Evolutionary conservation across 2,888 invertebrate genomes (phyloP), one percentile per base, ranked within the genome.

Genomic region (Ormyrus pomaceus): DNA sequence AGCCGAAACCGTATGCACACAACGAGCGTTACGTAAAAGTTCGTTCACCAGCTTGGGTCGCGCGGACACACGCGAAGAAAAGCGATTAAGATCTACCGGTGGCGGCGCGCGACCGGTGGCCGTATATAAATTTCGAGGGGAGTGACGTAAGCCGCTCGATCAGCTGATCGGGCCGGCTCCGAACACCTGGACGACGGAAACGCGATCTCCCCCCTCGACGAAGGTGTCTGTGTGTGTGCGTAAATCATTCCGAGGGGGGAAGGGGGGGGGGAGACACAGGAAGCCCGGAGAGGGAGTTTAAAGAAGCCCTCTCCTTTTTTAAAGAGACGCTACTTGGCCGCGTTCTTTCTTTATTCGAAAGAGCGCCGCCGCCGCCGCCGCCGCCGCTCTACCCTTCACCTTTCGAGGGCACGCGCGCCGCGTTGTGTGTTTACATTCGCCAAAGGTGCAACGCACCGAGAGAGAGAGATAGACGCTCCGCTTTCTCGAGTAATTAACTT

Each of bases 241-340:
- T 66, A 75, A 75, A 75, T 75, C 75, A 73, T 66, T 66, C 45
- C 53, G 70, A 8, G 58, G 53, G 68, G 66, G 70, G 55, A 6
- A 34, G 55, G 68, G 68, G 69, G 46, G 71, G 65, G 75, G 58
- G 51, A 64, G 51, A 51, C 56, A 53, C 53, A 50, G 56, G 68
- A 76, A 76, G 62, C 76, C 76, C 48, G 34, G 34, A 34, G 11
- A 73, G 78, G 61, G 72, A 78, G 68, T 78, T 78, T 78, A 78
- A 78, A 78, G 55, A 66, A 71, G 71, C 81, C 79, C 66, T 71
- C 73, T 34, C 82, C 83, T 86, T 82, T 76, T 70, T 55, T 70
- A 34, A 34, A 34, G 34, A 34, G 34, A 34, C 34, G 34, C 34
- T 34, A 2, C 34, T 34, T 4, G 34, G 34, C 34, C 34, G 4